Percentiles rank a stretch among this genome's conserved stretches.
Evolutionary conservation across 2,113 vertebrate genomes (phyloP).

Genomic region (Pollachius pollachius): DNA sequence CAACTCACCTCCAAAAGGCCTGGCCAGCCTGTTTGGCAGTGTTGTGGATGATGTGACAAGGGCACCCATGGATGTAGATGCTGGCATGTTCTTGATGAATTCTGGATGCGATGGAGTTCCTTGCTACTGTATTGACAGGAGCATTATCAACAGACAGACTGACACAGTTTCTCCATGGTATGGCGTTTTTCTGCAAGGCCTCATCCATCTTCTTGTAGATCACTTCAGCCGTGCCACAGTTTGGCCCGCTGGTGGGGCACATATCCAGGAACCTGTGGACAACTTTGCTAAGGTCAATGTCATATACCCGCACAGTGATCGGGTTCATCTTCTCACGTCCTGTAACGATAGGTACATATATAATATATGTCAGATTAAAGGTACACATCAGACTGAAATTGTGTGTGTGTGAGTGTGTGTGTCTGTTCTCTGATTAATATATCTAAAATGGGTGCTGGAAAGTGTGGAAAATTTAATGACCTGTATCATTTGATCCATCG

Average conservation of each 20-base stretch:
- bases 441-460: slow-evolving; percentile 1
- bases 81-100: neutral
- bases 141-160: slow-evolving; percentile 7
- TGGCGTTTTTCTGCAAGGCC: neutral
- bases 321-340: neutral
- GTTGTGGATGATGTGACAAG: slow-evolving; percentile 4
- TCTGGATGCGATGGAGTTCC: slow-evolving; percentile 1
- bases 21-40: slow-evolving; percentile 3
- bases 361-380: too few relatives aligned
- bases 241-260: slow-evolving; percentile 10
- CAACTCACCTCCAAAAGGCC: neutral
- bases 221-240: slow-evolving; percentile 8
- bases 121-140: neutral
- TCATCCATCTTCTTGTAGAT: slow-evolving; percentile 5
- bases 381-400: too few relatives aligned
- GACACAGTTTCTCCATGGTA: slow-evolving; percentile 3
- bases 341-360: neutral
- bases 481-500: slow-evolving; percentile 24
- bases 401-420: too few relatives aligned
- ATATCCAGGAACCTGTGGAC: slow-evolving; percentile 13
- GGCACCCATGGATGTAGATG: slow-evolving; percentile 1
- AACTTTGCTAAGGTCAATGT: neutral
- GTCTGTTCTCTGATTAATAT: neutral
- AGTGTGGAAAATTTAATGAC: slow-evolving; percentile 3
- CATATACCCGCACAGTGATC: neutral